Evolutionary conservation across 2,113 vertebrate species (phyloP), one percentile per base, ranked within the genome.

Genomic region (Casuarius casuarius): DNA sequence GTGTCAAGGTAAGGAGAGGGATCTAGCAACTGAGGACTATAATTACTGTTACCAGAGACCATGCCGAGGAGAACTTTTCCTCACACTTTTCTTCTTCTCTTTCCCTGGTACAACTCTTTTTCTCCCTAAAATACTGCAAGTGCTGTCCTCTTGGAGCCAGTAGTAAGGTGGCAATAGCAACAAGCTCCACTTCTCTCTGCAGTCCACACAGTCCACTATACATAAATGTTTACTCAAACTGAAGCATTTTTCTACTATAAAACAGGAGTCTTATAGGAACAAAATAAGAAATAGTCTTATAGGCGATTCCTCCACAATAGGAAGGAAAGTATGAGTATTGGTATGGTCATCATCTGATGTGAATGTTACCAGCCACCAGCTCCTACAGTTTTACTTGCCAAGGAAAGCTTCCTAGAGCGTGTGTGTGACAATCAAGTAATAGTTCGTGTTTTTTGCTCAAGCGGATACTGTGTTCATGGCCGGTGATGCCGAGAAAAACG

Each of bases 1-100:
- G 98, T 98, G 98, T 5, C 5, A 97, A 98, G 97, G 97, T 98
- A 97, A 93, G 54, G 40, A 46, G 56, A 73, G 87, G 62, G 25
- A 14, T 40, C 58, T 56, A 3, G 3, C 48, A 42, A 9, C 7
- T 3, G 3, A 5, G 5, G 38, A 2, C 10, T 25, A 14, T 52
- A 54, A 73, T 73, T 38, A 26, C 40, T 77, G 12, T 51, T 89
- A 28, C 38, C 23, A 29, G 8, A 28, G 31, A 19, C 31, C 51
- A 21, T 68, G 25, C 46, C 20, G 52, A 8, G 22, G 3, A 28
- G 54, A 65, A 48, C 33, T 82, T 70, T 54, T 35, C 38, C 26
- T 92, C 26, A 5, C n/a, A 3, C 59, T 63, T 68, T 82, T 29
- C 40, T 29, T 72, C 17, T 20, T 91, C 33, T 76, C 29, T 48